These are phyloP conservation scores for Elymnias hypermnestra DNA, from an alignment of 1,140 invertebrate genomes.

Conservation along the genomic window DNA sequence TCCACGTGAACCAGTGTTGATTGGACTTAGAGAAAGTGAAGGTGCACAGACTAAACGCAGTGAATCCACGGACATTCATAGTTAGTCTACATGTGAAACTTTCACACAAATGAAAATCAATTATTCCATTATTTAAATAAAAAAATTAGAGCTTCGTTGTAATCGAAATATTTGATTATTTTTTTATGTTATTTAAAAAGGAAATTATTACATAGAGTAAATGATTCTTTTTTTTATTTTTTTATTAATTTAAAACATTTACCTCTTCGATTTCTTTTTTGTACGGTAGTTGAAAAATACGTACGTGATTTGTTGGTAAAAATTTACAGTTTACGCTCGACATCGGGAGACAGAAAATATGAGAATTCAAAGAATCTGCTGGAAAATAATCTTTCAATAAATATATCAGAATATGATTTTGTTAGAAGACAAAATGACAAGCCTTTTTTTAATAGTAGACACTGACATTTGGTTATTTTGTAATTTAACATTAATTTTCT, in stretches of 20 bases:
- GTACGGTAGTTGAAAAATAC: slow-evolving; percentile 47
- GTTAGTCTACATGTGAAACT: slow-evolving; percentile 51
- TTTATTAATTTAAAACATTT: slow-evolving; percentile 45
- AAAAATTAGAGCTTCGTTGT: slow-evolving; percentile 56
- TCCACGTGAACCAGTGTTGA: slow-evolving; percentile 39
- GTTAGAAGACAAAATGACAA: too few relatives aligned
- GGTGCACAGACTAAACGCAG: slow-evolving; percentile 18
- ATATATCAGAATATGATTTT: too few relatives aligned
- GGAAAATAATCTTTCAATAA: too few relatives aligned
- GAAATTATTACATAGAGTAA: slow-evolving; percentile 64
- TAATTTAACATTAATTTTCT: too few relatives aligned
- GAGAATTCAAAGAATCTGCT: too few relatives aligned
- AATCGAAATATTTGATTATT: slow-evolving; percentile 59
- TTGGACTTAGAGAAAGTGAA: not conserved
- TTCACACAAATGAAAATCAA: slow-evolving; percentile 62
- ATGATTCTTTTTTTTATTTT: slow-evolving; percentile 53
- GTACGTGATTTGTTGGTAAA: slow-evolving; percentile 11
- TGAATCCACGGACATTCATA: slow-evolving; percentile 26
- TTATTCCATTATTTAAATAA: slow-evolving; percentile 68
- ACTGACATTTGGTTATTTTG: too few relatives aligned
- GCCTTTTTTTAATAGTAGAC: too few relatives aligned
- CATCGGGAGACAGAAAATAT: too few relatives aligned
- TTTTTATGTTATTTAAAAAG: slow-evolving; percentile 69
- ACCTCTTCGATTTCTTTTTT: slow-evolving; percentile 46
- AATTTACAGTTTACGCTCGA: not conserved